Base-by-base conservation (phyloP, 2,113 vertebrate genomes). In the Tamias sibiricus region DNA sequence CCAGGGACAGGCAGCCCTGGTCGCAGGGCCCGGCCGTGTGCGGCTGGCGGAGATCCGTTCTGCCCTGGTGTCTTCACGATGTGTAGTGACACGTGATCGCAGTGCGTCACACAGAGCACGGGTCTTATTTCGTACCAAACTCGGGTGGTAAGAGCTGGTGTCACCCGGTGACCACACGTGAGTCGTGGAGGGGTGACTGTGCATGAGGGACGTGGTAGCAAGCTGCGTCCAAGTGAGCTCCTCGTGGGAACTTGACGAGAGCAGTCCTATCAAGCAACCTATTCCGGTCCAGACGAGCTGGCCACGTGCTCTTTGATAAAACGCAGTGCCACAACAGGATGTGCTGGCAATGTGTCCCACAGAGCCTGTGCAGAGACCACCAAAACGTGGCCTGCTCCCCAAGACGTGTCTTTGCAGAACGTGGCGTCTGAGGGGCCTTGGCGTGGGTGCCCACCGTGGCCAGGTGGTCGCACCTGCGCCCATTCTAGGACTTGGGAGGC, bases 81-180 rank as follows among this genome's bases (percentile, higher is more conserved):
- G 13, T 20, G 6, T 40, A 68, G 24, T 44, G 30, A 16, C 26
- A 4, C 8, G 26, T 13, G 76, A 12, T 0, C 59, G 10, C 75
- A 3, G 59, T 6, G 5, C 26, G 4, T 17, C 4, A 1, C 12
- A n/a, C 28, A 22, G 16, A 6, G 24, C 4, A 12, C 7, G 22
- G 30, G 14, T 52, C 17, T 37, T 8, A 8, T n/a, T 11, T 42
- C 28, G 7, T 30, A 2, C 10, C 24, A 1, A 13, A 19, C 28
- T 14, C 30, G 49, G 7, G 6, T 14, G 42, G 8, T 54, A 28
- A 26, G 24, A 5, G 12, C 49, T 74, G 74, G 44, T 20, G 26
- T 52, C 75, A 28, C 8, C 8, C 59, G 24, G 44, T 83, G 52
- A 19, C 42, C 13, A 13, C 16, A 14, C 35, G 12, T 44, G 35